Evolutionary conservation across 1,140 invertebrate genomes (phyloP), one percentile per base, ranked within the genome.

Genomic region (Oscheius sp.): DNA sequence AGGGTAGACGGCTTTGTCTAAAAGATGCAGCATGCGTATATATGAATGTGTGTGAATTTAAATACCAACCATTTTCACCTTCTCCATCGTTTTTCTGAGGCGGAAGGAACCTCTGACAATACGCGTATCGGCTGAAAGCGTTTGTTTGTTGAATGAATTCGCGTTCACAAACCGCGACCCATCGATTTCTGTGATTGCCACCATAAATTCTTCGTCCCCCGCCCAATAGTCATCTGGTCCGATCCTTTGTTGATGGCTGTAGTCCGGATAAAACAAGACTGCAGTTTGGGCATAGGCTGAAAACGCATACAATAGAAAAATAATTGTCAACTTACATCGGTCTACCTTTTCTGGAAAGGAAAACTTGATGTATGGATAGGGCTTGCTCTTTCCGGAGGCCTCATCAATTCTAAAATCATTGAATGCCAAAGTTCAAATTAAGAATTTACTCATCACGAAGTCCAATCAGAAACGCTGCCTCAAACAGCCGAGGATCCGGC

Each of bases 191-290:
- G 49, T 55, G 7, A 55, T 55, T 20, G 49, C 49, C 7, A 55
- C 49, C 49, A 55, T 55, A 26, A 55, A 55, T 23, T 55, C 49
- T 55, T 55, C 49, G 28, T 55, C 49, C 23, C 49, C 49, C 28
- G 49, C 49, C 49, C 49, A 55, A 23, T 13, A 55, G 7, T 55
- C 49, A 23, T 7, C 49, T 4, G 49, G 49, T 13, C 49, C 49
- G 28, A 55, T 26, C 49, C 28, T 55, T 55, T 55, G 7, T 23
- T 55, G 49, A 26, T 55, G 49, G 23, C 49, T 55, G 49, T 55
- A 55, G 23, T 55, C 49, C 7, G 49, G 49, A 23, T 55, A 55
- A 26, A 55, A 55, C 4, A 55, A 26, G 7, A 55, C 49, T 20
- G 49, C 49, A 7, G 49, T 55, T 55, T 23, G 7, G 7, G 49